A percentile compares a stretch with the other conserved stretches of the same genome.
Conservation (phyloP, 2,797 vertebrate species). For the Percopsis omiscomaycus region DNA sequence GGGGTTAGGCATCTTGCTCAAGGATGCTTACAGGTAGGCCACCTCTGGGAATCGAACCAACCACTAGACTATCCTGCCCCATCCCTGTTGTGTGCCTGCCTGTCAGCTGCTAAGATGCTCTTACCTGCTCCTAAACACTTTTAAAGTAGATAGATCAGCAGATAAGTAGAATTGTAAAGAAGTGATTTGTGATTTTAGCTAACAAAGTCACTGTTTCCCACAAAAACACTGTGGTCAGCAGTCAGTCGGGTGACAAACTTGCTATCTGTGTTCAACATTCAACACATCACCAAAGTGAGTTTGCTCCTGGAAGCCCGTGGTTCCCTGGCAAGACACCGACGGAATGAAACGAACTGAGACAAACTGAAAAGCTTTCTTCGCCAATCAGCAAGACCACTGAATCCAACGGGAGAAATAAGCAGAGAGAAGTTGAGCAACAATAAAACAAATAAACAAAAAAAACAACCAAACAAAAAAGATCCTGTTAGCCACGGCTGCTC, state of each 20-base stretch:
- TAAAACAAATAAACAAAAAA: background rate
- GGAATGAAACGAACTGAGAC: background rate
- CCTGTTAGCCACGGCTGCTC: conserved; percentile 10
- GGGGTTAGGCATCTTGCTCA: too few species aligned
- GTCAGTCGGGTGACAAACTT: conserved; percentile 6
- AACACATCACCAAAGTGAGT: background rate
- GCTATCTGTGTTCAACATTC: too few species aligned
- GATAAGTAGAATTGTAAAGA: too few species aligned
- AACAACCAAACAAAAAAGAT: conserved; percentile 10
- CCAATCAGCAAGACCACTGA: conserved; percentile 25
- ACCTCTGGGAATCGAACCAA: too few species aligned
- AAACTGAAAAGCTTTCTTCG: background rate
- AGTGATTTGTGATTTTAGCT: too few species aligned
- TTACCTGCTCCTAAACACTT: too few species aligned
- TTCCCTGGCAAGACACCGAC: background rate
- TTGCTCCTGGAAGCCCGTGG: conserved; percentile 11
- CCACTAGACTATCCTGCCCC: too few species aligned
- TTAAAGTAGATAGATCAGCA: too few species aligned
- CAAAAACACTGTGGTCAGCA: background rate
- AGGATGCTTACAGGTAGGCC: too few species aligned
- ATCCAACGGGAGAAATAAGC: conserved; percentile 28
- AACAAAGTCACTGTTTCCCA: too few species aligned
- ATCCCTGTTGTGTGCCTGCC: too few species aligned
- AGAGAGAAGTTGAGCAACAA: conserved; percentile 17
- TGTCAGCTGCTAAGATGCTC: too few species aligned